Evolutionary conservation across 1,140 invertebrate genomes (phyloP).

Genomic region (Leptopilina clavipes): DNA sequence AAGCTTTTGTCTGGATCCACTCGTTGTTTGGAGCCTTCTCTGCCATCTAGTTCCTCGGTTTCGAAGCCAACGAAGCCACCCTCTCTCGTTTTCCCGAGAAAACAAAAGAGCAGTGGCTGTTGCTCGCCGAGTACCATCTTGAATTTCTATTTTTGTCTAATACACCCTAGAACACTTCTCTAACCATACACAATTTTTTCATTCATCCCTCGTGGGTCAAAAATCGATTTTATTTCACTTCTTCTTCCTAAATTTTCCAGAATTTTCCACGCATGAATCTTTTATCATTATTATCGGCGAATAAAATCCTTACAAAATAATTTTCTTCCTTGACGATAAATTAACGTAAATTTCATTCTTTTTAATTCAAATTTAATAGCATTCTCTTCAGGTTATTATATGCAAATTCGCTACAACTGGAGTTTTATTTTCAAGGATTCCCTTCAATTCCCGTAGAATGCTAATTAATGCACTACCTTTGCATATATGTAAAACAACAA

Average conservation of each 20-base stretch:
- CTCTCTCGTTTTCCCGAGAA: conserved; percentile 61
- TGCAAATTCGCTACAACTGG: conserved; percentile 65
- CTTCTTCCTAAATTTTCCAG: not conserved
- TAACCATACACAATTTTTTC: not conserved
- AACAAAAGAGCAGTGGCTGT: conserved; percentile 64
- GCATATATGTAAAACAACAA: conserved; percentile 23
- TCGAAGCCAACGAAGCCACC: conserved; percentile 60
- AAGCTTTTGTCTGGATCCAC: conserved; percentile 40
- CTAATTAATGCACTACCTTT: conserved; percentile 68
- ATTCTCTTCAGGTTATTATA: conserved; percentile 40
- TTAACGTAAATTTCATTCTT: no score
- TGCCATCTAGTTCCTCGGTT: conserved; percentile 44
- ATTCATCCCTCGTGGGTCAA: conserved; percentile 25
- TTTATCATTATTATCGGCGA: no score
- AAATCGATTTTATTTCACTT: no score
- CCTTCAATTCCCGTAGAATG: conserved; percentile 33
- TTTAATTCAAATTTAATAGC: not conserved
- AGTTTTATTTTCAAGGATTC: conserved; percentile 59
- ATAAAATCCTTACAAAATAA: no score
- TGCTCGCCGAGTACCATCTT: conserved; percentile 30
- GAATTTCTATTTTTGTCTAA: conserved; percentile 13
- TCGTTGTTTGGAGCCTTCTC: conserved; percentile 36
- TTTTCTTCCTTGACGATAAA: no score
- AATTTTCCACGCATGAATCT: no score
- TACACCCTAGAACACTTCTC: not conserved